Evolutionary conservation across 1,140 invertebrate genomes (phyloP), one percentile per base, ranked within the genome.

Genomic region (Parapsyche elsis): DNA sequence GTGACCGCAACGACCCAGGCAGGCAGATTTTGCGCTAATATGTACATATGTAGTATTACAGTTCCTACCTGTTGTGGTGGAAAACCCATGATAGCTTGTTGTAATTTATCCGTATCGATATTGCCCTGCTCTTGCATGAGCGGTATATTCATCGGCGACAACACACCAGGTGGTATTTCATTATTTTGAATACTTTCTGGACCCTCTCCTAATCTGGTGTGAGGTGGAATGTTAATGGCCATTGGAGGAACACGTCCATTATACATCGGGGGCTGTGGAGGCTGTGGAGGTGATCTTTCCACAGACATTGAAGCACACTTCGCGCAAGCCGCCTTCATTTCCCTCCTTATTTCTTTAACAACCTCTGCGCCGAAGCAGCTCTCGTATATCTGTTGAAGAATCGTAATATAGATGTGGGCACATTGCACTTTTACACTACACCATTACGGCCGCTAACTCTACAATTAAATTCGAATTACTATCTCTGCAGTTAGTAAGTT

Each of bases 301-400:
- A 86, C 84, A 87, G 87, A 85, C 84, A 88, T 87, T 81, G 88
- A 79, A 14, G 91, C 89, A 83, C 92, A 92, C 85, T 92, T 92
- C 4, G 88, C 86, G 64, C 91, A 91, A 0, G 92, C 92, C 5
- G 89, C 89, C 84, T 91, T 92, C 90, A 92, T 91, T 87, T 93
- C 92, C 84, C 90, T 90, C n/a, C 91, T 85, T 10, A 92, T 91
- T 87, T 92, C 90, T 84, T 91, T 91, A 0, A 93, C 89, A 0
- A 92, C 91, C 81, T 92, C 91, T 0, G 90, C 85, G 0, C 92
- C 92, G 81, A 92, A 92, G 85, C 92, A 93, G 82, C 91, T 92
- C 86, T 93, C 92, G 81, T 92, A 93, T 79, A 93, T 92, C 92
- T 93, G 53, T 76, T 9, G 49, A 76, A 38, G 5, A 73, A 24